Percentiles rank a stretch among this genome's conserved stretches.
phyloP scores from a whole-genome alignment of 1,140 invertebrate genomes.

The Atta colombica region DNA sequence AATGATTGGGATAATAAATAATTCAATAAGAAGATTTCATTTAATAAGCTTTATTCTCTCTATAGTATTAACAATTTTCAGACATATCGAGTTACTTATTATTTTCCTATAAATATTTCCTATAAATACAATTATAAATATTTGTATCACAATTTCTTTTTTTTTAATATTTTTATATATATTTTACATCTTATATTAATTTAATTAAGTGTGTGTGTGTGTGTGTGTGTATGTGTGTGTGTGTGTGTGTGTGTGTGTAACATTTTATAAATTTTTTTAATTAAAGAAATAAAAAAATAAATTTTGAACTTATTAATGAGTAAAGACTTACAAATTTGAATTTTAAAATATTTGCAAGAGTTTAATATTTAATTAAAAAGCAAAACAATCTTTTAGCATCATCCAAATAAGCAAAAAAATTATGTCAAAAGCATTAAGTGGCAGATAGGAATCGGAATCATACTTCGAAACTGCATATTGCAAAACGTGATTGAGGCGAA shows the following conservation, averaged over 20 bases:
- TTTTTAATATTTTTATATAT: background rate
- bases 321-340: background rate
- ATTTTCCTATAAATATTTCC: background rate
- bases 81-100: background rate
- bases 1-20: background rate
- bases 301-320: background rate
- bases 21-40: background rate
- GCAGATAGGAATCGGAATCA: conserved; percentile 34
- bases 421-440: background rate
- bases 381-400: background rate
- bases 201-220: background rate
- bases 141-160: background rate
- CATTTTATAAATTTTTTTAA: background rate
- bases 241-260: background rate
- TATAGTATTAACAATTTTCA: background rate
- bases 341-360: background rate
- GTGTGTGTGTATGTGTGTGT: too few species aligned
- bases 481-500: conserved; percentile 30
- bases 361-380: background rate
- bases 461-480: conserved; percentile 34
- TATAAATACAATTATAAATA: background rate
- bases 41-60: background rate
- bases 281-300: background rate
- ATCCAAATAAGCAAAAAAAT: background rate
- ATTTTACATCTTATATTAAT: background rate